phyloP scores from a whole-genome alignment of 1,140 invertebrate genomes.

The Oscheius sp. region DNA sequence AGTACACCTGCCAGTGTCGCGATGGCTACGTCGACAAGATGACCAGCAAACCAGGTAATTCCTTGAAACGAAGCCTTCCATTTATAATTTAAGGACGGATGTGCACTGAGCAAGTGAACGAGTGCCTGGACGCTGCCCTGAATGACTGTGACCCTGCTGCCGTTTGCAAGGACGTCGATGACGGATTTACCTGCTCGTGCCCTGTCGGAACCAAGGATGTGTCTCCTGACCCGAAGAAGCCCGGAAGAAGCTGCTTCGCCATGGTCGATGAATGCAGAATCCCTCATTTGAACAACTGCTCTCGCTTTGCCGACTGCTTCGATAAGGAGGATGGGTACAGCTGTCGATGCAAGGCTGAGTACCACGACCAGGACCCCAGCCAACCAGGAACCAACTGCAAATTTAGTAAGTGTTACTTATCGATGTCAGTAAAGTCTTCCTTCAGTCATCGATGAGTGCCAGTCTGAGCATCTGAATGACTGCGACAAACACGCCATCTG shows the following conservation, averaged over 20 bases:
- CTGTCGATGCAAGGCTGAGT: conserved; percentile 42
- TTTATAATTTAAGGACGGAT: conserved; percentile 26
- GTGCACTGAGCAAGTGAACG: conserved; percentile 51
- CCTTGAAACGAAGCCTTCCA: background rate
- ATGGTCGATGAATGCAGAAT: conserved; percentile 54
- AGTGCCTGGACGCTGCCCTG: conserved; percentile 57
- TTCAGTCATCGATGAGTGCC: conserved; percentile 46
- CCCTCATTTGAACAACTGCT: conserved; percentile 45
- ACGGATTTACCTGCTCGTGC: conserved; percentile 55
- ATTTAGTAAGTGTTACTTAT: conserved; percentile 39
- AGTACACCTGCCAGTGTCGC: conserved; percentile 42
- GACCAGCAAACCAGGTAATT: conserved; percentile 26
- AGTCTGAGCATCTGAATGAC: conserved; percentile 41
- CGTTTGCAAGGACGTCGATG: conserved; percentile 56
- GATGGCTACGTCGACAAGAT: conserved; percentile 47
- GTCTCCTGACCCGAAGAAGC: conserved; percentile 53
- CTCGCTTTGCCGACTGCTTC: conserved; percentile 44
- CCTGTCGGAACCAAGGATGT: conserved; percentile 52
- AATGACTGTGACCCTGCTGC: conserved; percentile 60
- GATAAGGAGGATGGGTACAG: conserved; percentile 47
- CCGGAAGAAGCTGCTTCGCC: conserved; percentile 52
- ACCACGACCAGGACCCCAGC: conserved; percentile 37
- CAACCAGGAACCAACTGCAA: conserved; percentile 46
- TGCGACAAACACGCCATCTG: conserved; percentile 42
- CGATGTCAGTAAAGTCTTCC: background rate